These are phyloP conservation scores for Parnassius glacialis DNA, from an alignment of 2,888 invertebrate species.

Conservation along the genomic window DNA sequence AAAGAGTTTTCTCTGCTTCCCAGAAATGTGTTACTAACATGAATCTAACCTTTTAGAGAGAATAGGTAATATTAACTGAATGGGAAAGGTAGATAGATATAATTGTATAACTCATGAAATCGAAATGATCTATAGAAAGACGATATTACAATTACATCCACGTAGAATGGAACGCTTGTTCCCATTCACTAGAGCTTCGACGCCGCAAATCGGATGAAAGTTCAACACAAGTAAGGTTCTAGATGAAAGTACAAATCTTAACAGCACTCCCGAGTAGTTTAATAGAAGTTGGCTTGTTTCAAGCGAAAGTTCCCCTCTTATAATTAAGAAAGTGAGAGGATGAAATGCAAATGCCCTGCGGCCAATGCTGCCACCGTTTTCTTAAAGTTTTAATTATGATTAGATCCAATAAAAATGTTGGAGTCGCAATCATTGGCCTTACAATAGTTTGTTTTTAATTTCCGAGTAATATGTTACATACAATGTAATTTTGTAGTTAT, in stretches of 20 bases:
- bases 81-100: no score
- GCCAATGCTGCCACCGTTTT: conserved; percentile 26
- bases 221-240: conserved; percentile 28
- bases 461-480: no score
- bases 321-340: conserved; percentile 51
- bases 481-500: no score
- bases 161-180: conserved; percentile 15
- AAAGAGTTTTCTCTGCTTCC: no score
- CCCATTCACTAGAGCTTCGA: conserved; percentile 13
- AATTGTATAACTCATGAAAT: conserved; percentile 1
- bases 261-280: conserved; percentile 32
- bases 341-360: conserved; percentile 47
- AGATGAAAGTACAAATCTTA: conserved; percentile 32
- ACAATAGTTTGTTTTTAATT: no score
- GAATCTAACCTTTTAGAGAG: no score
- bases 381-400: conserved; percentile 33
- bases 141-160: conserved; percentile 7
- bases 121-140: conserved; percentile 1
- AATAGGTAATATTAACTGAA: no score
- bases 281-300: conserved; percentile 34
- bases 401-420: not conserved
- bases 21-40: no score
- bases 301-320: conserved; percentile 44
- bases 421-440: not conserved
- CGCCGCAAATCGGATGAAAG: conserved; percentile 22